These are phyloP conservation scores for Crenuchus spilurus DNA, from an alignment of 2,797 vertebrate genomes.

Conservation along the genomic window DNA sequence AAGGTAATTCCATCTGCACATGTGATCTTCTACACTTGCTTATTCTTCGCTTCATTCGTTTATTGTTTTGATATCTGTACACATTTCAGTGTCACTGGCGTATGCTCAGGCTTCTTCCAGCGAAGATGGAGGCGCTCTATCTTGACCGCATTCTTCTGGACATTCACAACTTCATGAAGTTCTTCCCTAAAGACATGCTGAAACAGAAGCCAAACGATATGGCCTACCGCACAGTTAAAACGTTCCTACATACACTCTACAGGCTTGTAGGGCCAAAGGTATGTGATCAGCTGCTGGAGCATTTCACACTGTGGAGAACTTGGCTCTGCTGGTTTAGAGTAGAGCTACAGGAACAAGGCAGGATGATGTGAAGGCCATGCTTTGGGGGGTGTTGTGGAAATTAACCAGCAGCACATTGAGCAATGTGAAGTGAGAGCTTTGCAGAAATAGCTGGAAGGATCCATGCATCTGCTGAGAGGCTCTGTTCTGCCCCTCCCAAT, in stretches of 20 bases:
- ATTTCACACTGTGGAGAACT: too few species aligned
- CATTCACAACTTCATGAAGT: conserved; percentile 96
- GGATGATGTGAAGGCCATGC: too few species aligned
- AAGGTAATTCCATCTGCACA: conserved; percentile 81
- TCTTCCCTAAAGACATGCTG: conserved; percentile 94
- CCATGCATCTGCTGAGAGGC: too few species aligned
- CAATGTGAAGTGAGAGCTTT: too few species aligned
- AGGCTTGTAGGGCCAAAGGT: conserved; percentile 93
- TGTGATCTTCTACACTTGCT: neutral
- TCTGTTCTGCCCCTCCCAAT: too few species aligned
- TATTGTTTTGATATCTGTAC: too few species aligned
- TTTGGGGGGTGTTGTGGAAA: too few species aligned
- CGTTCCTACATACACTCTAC: conserved; percentile 91
- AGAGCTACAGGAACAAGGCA: too few species aligned
- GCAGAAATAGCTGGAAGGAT: too few species aligned
- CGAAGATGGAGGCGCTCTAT: conserved; percentile 90
- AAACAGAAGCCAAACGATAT: conserved; percentile 95
- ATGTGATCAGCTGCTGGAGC: neutral
- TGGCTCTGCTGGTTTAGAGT: too few species aligned
- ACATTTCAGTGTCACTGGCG: conserved; percentile 91
- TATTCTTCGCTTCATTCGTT: neutral
- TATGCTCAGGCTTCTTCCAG: conserved; percentile 91
- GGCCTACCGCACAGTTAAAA: conserved; percentile 93
- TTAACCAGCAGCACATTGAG: too few species aligned
- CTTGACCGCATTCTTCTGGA: conserved; percentile 93